Evolutionary conservation across 2,888 invertebrate species (phyloP), one percentile per base, ranked within the genome.

Genomic region (Drosophila kokeensis): DNA sequence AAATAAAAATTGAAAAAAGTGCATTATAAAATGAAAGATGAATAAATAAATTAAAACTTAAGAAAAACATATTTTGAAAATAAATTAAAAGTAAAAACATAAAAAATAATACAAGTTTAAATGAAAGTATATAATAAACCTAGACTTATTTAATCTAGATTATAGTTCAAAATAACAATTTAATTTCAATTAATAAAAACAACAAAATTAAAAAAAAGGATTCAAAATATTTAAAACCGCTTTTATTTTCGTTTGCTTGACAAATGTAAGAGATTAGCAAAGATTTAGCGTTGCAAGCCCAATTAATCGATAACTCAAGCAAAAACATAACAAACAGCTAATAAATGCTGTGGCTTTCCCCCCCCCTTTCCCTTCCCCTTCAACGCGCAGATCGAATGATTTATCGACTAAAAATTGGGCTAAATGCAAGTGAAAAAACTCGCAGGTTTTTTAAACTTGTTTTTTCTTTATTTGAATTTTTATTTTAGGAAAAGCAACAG

Each of bases 401-500:
- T 29, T 24, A 24, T 24, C 15, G 24, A 45, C 45, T 45, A 15
- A 34, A 54, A 34, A 61, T 24, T 8, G 13, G 42, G 21, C 36
- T 36, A 59, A 57, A 40, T 45, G 59, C 45, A 40, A 63, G 61
- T 58, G 58, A 7, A 45, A 21, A 45, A 42, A 21, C 5, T 21
- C 45, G 21, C 42, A 2, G 42, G 1, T 45, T 66, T 48, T 59
- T 54, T 32, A 13, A 36, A 60, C 34, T 32, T n/a, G 32, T 61
- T 69, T 60, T 53, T 34, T 7, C 10, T 30, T 24, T 60, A 27
- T 36, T 27, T 54, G 1, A 0, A 48, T 53, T 45, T 42, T 64
- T 68, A 64, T 57, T 52, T 69, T 62, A 34, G 45, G 24, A 65
- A 63, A 75, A 76, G 86, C 79, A 83, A 85, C 85, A 82, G 73